phyloP scores from a whole-genome alignment of 2,888 invertebrate species.

The Caenorhabditis japonica region DNA sequence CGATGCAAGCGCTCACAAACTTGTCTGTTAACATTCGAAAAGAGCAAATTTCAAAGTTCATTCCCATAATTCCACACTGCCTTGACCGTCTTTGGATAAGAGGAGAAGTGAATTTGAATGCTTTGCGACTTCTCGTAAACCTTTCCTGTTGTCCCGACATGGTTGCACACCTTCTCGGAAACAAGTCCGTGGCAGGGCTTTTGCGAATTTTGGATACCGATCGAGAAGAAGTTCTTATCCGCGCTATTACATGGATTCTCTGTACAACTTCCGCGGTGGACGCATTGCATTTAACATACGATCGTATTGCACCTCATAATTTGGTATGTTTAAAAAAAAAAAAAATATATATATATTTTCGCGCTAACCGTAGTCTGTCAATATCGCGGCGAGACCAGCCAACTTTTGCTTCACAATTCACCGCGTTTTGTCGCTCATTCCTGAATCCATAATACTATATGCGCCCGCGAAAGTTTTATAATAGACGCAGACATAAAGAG shows the following conservation, averaged over 20 bases:
- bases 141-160: slow-evolving; percentile 81
- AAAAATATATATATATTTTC: too few relatives aligned
- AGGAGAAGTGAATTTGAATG: slow-evolving; percentile 74
- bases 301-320: slow-evolving; percentile 65
- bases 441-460: too few relatives aligned
- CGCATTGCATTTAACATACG: slow-evolving; percentile 68
- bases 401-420: too few relatives aligned
- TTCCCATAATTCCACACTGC: slow-evolving; percentile 67
- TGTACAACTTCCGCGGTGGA: slow-evolving; percentile 73
- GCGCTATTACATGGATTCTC: slow-evolving; percentile 72
- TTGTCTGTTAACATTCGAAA: slow-evolving; percentile 68
- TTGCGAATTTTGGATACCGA: slow-evolving; percentile 71
- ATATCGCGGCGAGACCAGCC: too few relatives aligned
- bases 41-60: slow-evolving; percentile 63
- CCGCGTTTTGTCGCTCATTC: too few relatives aligned
- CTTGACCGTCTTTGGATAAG: slow-evolving; percentile 67
- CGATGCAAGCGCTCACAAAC: slow-evolving; percentile 73
- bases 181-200: slow-evolving; percentile 78
- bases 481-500: too few relatives aligned
- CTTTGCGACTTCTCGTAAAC: slow-evolving; percentile 81
- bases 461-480: too few relatives aligned
- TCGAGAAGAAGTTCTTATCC: slow-evolving; percentile 68
- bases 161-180: slow-evolving; percentile 81
- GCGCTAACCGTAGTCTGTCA: too few relatives aligned
- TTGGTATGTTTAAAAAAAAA: slow-evolving; percentile 37